Conservation (phyloP, 2,888 invertebrate species). For the Eugnorisma glareosa region DNA sequence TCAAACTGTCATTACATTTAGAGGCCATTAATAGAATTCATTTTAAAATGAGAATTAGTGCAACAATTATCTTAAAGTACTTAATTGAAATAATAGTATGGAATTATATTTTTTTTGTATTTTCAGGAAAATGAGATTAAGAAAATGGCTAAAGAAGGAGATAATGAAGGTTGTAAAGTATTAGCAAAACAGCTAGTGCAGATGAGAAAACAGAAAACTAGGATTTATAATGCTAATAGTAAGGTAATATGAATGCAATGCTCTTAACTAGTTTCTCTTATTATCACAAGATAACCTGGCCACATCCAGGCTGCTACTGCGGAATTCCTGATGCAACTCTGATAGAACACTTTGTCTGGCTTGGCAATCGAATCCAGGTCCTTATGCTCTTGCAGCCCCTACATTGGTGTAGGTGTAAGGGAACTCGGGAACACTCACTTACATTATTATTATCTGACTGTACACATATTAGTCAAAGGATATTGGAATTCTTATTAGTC, state of each 20-base stretch:
- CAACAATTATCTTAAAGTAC: not conserved
- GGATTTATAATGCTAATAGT: slow-evolving; percentile 95
- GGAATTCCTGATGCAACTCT: not conserved
- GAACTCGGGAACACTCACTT: not conserved
- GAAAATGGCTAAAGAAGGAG: slow-evolving; percentile 96
- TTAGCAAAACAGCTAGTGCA: slow-evolving; percentile 97
- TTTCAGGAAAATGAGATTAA: slow-evolving; percentile 96
- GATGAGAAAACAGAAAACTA: slow-evolving; percentile 96
- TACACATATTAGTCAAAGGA: not conserved
- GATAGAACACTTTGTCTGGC: not conserved
- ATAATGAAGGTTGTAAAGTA: slow-evolving; percentile 95
- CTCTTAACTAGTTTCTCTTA: not conserved
- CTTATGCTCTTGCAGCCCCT: not conserved
- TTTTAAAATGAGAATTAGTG: not conserved
- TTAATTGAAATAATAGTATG: not conserved
- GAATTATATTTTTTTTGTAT: not conserved
- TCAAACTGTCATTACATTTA: not conserved
- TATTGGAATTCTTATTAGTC: not conserved
- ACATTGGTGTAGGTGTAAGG: too few species aligned
- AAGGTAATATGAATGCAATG: slow-evolving; percentile 89
- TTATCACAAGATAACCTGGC: not conserved
- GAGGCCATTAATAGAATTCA: not conserved
- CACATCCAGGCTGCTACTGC: not conserved
- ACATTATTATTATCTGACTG: not conserved
- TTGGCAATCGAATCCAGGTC: not conserved